Percentiles rank a stretch among this genome's conserved stretches.
phyloP scores from a whole-genome alignment of 2,888 invertebrate species.

The Steromphala cineraria region DNA sequence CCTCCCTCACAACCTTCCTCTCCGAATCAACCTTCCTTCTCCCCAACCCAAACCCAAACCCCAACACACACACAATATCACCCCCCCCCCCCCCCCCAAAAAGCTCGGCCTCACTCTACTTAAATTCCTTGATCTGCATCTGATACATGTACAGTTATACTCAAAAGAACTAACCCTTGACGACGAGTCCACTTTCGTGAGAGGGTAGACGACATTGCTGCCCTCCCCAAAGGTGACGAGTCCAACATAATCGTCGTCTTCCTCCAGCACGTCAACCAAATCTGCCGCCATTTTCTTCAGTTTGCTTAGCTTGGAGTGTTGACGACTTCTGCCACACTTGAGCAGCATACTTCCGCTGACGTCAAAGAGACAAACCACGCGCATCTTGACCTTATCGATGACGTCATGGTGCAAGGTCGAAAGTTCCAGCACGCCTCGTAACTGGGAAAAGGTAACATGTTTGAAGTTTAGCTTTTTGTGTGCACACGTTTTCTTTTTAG shows the following conservation, averaged over 20 bases:
- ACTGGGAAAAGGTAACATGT: conserved; percentile 37
- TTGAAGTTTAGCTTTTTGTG: no score
- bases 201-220: conserved; percentile 58
- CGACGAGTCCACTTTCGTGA: conserved; percentile 53
- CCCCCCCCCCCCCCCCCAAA: no score
- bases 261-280: conserved; percentile 55
- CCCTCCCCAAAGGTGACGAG: conserved; percentile 66
- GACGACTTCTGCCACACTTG: conserved; percentile 44
- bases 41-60: no score
- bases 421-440: conserved; percentile 57
- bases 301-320: conserved; percentile 58
- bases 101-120: no score
- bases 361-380: conserved; percentile 67
- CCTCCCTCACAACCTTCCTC: no score
- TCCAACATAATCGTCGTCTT: conserved; percentile 59
- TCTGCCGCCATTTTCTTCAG: conserved; percentile 59
- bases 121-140: no score
- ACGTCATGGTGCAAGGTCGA: conserved; percentile 48
- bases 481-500: neutral
- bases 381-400: conserved; percentile 50
- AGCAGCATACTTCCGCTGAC: conserved; percentile 70
- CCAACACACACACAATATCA: no score
- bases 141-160: no score
- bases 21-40: no score
- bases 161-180: conserved; percentile 50